A percentile compares a stretch with the other conserved stretches of the same genome.
Evolutionary conservation across 2,113 vertebrate species (phyloP).

Genomic region (Oryzias javanicus): DNA sequence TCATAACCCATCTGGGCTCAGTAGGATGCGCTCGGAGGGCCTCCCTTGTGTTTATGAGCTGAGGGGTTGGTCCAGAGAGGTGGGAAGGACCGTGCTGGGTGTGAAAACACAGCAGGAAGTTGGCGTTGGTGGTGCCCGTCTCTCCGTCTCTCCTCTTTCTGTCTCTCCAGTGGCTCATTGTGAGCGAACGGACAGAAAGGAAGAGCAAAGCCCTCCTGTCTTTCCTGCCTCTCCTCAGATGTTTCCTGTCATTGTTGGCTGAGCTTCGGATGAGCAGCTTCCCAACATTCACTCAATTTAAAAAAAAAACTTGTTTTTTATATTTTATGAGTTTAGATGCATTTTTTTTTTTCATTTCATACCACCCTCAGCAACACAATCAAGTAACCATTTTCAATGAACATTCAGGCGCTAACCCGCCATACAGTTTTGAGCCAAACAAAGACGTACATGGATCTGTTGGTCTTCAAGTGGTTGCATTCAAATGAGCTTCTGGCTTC

Average conservation of each 20-base stretch:
- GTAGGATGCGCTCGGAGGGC: not conserved
- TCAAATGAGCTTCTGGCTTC: too few species aligned
- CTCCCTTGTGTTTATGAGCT: not conserved
- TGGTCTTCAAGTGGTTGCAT: too few species aligned
- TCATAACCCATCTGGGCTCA: not conserved
- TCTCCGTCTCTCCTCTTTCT: slow-evolving; percentile 2
- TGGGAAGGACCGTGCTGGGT: not conserved
- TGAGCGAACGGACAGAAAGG: slow-evolving; percentile 1
- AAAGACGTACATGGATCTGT: too few species aligned
- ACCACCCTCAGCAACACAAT: too few species aligned
- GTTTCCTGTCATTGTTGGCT: slow-evolving; percentile 15
- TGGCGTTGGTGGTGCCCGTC: not conserved
- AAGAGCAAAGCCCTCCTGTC: slow-evolving; percentile 7
- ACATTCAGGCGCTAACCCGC: too few species aligned
- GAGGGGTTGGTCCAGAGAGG: not conserved
- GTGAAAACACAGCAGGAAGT: not conserved
- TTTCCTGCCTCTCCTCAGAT: slow-evolving; percentile 16
- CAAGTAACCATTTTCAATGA: too few species aligned
- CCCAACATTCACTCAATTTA: not conserved
- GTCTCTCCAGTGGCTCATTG: not conserved
- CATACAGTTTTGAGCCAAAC: too few species aligned
- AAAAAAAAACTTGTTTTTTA: too few species aligned
- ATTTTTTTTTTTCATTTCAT: too few species aligned
- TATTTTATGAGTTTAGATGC: too few species aligned
- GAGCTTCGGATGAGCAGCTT: not conserved